Evolutionary conservation across 2,888 invertebrate genomes (phyloP).

Genomic region (Silvanus unidentatus): DNA sequence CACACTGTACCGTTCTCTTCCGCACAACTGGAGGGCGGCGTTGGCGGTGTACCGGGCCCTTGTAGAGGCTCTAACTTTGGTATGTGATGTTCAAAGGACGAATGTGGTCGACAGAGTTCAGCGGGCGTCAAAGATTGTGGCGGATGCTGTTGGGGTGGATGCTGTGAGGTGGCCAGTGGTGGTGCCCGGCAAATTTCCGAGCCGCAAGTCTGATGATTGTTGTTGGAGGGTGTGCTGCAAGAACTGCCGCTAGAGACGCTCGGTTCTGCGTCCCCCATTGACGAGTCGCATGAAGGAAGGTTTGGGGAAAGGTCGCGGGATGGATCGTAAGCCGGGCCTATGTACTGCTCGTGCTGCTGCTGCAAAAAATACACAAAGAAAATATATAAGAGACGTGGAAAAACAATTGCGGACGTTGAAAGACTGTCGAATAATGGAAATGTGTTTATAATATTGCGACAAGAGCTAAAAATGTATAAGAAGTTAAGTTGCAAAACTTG

Average conservation of each 20-base stretch:
- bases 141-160: slow-evolving; percentile 13
- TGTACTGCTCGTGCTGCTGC: slow-evolving; percentile 62
- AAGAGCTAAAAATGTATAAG: no score
- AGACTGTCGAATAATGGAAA: no score
- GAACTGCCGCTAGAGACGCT: slow-evolving; percentile 52
- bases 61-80: slow-evolving; percentile 53
- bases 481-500: no score
- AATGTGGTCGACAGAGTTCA: slow-evolving; percentile 35
- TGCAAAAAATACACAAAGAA: slow-evolving; percentile 48
- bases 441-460: no score
- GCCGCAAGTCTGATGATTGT: slow-evolving; percentile 50
- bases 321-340: slow-evolving; percentile 63
- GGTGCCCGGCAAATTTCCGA: slow-evolving; percentile 42
- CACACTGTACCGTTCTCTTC: slow-evolving; percentile 52
- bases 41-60: slow-evolving; percentile 50
- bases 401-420: background rate
- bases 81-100: slow-evolving; percentile 49
- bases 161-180: slow-evolving; percentile 28
- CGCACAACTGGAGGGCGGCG: slow-evolving; percentile 42
- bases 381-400: background rate
- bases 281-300: slow-evolving; percentile 57
- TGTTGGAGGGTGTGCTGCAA: slow-evolving; percentile 54
- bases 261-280: slow-evolving; percentile 55
- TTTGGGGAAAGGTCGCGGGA: slow-evolving; percentile 69
- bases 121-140: slow-evolving; percentile 20